Percentiles rank a stretch among this genome's conserved stretches.
Evolutionary conservation across 1,140 invertebrate genomes (phyloP).

Genomic region (Pygmarrhopalites habei): DNA sequence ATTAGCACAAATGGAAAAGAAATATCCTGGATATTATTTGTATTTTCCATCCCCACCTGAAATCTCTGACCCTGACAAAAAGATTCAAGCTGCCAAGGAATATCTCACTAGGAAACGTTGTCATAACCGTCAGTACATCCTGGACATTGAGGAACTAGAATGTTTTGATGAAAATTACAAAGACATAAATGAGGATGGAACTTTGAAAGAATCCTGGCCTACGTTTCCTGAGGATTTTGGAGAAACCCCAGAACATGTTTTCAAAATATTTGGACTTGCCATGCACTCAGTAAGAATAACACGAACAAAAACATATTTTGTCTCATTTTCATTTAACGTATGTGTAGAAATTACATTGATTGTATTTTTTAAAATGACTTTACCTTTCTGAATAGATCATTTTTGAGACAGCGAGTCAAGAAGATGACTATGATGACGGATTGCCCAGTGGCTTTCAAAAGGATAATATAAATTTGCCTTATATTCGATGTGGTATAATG

Average conservation of each 20-base stretch:
- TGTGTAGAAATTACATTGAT: too few relatives aligned
- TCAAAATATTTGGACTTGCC: conserved; percentile 26
- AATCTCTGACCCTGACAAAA: conserved; percentile 16
- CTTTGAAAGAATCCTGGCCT: conserved; percentile 21
- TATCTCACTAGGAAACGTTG: conserved; percentile 7
- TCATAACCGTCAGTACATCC: not conserved
- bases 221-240: conserved; percentile 16
- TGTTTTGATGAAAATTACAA: conserved; percentile 18
- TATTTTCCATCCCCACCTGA: conserved; percentile 20
- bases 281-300: conserved; percentile 37
- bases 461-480: too few relatives aligned
- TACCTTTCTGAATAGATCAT: too few relatives aligned
- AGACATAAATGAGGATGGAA: conserved; percentile 1
- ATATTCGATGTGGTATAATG: conserved; percentile 57
- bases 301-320: too few relatives aligned
- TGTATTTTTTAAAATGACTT: too few relatives aligned
- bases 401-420: too few relatives aligned
- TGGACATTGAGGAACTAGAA: conserved; percentile 15
- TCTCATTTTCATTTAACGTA: too few relatives aligned
- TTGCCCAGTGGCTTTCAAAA: too few relatives aligned
- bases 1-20: conserved; percentile 12
- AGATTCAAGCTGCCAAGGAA: conserved; percentile 11
- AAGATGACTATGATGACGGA: too few relatives aligned
- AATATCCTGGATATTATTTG: conserved; percentile 26
- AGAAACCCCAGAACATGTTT: conserved; percentile 13